A percentile compares a stretch with the other conserved stretches of the same genome.
phyloP scores from a whole-genome alignment of 2,797 vertebrate species.

The Pyrocephalus nanus region DNA sequence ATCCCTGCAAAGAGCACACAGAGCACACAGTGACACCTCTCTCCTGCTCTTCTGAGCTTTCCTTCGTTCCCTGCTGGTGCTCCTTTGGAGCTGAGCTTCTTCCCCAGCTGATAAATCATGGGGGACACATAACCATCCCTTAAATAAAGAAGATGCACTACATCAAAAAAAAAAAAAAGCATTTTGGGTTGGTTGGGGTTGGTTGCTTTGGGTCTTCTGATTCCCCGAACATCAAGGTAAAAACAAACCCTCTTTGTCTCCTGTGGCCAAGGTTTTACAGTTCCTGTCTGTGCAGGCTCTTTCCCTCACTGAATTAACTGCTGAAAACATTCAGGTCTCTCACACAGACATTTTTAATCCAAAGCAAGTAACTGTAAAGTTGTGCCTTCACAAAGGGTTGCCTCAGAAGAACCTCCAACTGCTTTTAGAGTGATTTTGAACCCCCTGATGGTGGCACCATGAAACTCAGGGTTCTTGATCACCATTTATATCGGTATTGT shows the following conservation, averaged over 20 bases:
- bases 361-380: neutral
- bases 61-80: neutral
- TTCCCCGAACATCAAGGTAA: neutral
- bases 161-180: neutral
- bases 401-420: neutral
- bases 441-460: neutral
- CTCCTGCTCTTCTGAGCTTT: neutral
- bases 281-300: neutral
- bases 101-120: neutral
- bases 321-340: neutral
- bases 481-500: neutral
- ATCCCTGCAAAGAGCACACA: constrained; percentile 67
- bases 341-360: neutral
- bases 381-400: neutral
- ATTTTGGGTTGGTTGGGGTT: neutral
- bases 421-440: neutral
- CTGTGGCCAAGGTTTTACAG: neutral
- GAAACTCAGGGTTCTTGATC: neutral
- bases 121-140: neutral
- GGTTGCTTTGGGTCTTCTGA: neutral
- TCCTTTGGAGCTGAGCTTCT: neutral
- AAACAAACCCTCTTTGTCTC: too few relatives aligned
- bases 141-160: neutral
- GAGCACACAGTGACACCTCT: too few relatives aligned
- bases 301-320: neutral